A percentile compares a stretch with the other conserved stretches of the same genome.
Evolutionary conservation across 2,797 vertebrate species (phyloP).

Genomic region (Tinamus major): DNA sequence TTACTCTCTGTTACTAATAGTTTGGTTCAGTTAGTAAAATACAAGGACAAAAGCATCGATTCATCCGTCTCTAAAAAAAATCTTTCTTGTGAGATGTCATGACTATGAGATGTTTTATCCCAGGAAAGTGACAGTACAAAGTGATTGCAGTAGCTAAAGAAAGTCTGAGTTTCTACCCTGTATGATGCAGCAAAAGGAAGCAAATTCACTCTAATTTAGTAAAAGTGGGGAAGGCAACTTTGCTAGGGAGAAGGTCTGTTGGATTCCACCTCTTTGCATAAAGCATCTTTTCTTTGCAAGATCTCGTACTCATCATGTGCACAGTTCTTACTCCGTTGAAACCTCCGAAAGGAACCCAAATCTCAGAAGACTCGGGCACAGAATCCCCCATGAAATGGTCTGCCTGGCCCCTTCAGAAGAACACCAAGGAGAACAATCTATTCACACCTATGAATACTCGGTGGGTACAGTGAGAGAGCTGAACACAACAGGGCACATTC

Average conservation of each 20-base stretch:
- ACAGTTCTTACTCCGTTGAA: neutral
- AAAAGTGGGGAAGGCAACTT: neutral
- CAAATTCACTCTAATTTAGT: neutral
- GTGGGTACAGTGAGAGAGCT: neutral
- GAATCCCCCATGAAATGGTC: fast-evolving
- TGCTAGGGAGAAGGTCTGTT: neutral
- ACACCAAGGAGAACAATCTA: neutral
- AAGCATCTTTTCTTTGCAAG: neutral
- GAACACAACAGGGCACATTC: neutral
- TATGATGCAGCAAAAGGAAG: neutral
- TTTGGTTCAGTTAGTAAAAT: neutral
- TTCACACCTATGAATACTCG: neutral
- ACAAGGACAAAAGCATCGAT: neutral
- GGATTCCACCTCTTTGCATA: neutral
- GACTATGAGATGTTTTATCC: neutral
- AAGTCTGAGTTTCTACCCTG: neutral
- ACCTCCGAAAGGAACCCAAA: neutral
- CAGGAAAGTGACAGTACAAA: neutral
- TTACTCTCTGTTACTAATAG: neutral
- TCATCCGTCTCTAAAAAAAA: neutral
- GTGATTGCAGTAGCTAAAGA: neutral
- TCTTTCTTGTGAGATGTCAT: neutral
- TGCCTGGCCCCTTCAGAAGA: neutral
- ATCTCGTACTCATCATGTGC: neutral
- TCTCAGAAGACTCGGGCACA: neutral